Percentiles rank a stretch among this genome's conserved stretches.
Conservation (phyloP, 2,888 invertebrate species). For the Ganaspis brasiliensis region DNA sequence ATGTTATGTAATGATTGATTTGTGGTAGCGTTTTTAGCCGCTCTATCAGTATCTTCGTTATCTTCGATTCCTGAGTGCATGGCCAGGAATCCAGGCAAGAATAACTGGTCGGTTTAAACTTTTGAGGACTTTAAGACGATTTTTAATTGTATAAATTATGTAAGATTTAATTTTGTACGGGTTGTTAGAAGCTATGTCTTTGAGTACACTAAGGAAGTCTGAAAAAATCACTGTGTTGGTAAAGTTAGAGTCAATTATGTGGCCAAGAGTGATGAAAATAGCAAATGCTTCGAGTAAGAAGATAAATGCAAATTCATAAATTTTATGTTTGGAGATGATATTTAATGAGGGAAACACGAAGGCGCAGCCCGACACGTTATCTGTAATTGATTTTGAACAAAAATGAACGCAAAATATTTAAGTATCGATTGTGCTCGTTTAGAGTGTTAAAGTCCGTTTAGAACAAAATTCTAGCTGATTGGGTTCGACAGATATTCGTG, state of each 20-base stretch:
- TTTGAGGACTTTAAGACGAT: background rate
- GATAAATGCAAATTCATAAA: background rate
- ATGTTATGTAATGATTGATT: background rate
- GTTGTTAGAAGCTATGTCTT: background rate
- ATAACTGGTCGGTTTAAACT: background rate
- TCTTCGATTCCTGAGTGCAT: background rate
- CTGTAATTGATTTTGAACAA: slow-evolving; percentile 42
- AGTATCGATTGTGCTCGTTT: too few relatives aligned
- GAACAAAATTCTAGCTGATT: too few relatives aligned
- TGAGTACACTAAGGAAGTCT: background rate
- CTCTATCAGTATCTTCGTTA: background rate
- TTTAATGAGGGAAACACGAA: background rate
- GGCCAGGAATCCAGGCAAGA: background rate
- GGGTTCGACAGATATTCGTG: too few relatives aligned
- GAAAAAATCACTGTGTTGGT: background rate
- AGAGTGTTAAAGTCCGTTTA: too few relatives aligned
- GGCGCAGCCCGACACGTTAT: slow-evolving; percentile 39
- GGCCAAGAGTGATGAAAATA: background rate
- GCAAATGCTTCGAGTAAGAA: background rate
- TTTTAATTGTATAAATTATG: background rate
- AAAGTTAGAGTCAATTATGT: background rate
- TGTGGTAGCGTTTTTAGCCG: background rate
- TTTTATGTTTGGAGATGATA: background rate
- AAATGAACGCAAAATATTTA: too few relatives aligned
- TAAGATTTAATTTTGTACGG: background rate